Conservation (phyloP, 2,888 invertebrate species). For the Aspidiotus rigidus region DNA sequence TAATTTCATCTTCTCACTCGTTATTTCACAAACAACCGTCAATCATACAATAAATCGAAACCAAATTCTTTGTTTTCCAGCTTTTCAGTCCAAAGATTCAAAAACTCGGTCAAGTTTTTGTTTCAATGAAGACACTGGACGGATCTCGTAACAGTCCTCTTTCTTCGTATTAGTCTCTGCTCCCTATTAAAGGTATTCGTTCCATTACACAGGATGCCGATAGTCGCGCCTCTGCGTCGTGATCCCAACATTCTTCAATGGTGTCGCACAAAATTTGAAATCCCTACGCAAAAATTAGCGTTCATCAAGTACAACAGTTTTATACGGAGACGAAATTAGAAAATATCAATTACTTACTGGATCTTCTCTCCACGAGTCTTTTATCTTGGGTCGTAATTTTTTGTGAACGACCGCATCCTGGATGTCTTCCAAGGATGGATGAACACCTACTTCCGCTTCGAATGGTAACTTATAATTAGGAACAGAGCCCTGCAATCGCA, state of each 20-base stretch:
- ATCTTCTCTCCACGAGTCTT: neutral
- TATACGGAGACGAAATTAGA: neutral
- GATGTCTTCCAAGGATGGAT: conserved; percentile 87
- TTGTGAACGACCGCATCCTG: conserved; percentile 90
- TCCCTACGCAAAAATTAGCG: conserved; percentile 52
- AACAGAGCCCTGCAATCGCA: conserved; percentile 49
- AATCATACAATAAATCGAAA: no score
- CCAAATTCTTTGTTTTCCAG: no score
- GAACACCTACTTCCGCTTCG: conserved; percentile 82
- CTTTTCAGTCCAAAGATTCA: no score
- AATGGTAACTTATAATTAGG: conserved; percentile 89
- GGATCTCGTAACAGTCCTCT: no score
- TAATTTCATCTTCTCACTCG: no score
- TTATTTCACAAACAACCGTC: no score
- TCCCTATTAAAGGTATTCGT: conserved; percentile 37
- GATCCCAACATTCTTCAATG: conserved; percentile 98
- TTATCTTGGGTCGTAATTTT: conserved; percentile 73
- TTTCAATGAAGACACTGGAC: no score
- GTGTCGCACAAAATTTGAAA: conserved; percentile 78
- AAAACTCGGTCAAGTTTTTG: no score
- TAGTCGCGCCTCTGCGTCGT: conserved; percentile 93
- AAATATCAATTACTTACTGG: neutral
- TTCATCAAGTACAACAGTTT: no score
- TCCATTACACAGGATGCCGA: conserved; percentile 94
- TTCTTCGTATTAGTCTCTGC: no score